phyloP scores from a whole-genome alignment of 2,888 invertebrate species.

The Pelosia muscerda region DNA sequence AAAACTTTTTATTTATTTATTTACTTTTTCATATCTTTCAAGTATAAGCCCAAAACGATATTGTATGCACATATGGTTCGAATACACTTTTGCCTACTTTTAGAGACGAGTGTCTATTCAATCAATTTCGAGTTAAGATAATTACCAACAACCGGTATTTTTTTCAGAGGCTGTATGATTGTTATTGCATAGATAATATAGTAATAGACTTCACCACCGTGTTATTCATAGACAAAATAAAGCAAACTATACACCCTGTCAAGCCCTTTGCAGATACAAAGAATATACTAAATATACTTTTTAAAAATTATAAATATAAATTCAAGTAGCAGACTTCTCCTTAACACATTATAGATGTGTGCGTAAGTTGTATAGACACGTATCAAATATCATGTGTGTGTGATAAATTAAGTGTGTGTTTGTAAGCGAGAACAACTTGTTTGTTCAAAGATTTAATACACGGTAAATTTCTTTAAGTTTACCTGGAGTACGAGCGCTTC shows the following conservation, averaged over 20 bases:
- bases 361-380: slow-evolving; percentile 28
- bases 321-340: slow-evolving; percentile 21
- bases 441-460: slow-evolving; percentile 86
- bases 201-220: too few species aligned
- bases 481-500: slow-evolving; percentile 63
- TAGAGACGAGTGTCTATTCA: too few species aligned
- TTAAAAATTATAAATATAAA: background rate
- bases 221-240: background rate
- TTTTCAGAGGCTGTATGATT: background rate
- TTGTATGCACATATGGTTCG: too few species aligned
- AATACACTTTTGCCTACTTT: too few species aligned
- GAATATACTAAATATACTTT: too few species aligned
- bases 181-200: too few species aligned
- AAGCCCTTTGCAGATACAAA: too few species aligned
- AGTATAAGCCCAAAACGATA: too few species aligned
- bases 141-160: background rate
- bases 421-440: slow-evolving; percentile 85
- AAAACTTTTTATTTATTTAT: too few species aligned
- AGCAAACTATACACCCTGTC: background rate
- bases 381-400: slow-evolving; percentile 21
- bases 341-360: slow-evolving; percentile 37
- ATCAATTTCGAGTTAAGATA: background rate
- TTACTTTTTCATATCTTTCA: too few species aligned
- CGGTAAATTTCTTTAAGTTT: slow-evolving; percentile 84
- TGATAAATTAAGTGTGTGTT: slow-evolving; percentile 64